Conservation (phyloP, 2,888 invertebrate genomes). For the Euzophera pinguis region DNA sequence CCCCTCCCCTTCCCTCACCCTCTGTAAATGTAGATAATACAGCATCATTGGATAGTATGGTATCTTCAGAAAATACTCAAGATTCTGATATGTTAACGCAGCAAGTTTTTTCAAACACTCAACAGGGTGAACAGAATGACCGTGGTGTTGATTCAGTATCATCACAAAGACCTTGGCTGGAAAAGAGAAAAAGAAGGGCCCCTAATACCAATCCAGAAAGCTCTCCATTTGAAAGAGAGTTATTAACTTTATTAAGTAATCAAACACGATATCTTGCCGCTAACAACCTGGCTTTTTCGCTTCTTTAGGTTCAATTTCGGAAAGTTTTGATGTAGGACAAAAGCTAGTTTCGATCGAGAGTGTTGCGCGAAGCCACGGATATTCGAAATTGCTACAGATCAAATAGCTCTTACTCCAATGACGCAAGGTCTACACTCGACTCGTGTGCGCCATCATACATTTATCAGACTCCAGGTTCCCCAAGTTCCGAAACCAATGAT, state of each 20-base stretch:
- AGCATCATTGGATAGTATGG: conserved; percentile 3
- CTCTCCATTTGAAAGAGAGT: conserved; percentile 21
- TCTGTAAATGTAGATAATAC: conserved; percentile 24
- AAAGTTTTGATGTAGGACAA: background rate
- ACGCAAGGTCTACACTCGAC: too few relatives aligned
- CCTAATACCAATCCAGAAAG: background rate
- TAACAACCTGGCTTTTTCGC: conserved; percentile 26
- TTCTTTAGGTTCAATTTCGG: conserved; percentile 22
- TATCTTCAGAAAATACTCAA: conserved; percentile 18
- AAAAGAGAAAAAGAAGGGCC: background rate
- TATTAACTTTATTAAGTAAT: conserved; percentile 24
- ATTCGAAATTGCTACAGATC: too few relatives aligned
- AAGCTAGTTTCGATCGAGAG: too few relatives aligned
- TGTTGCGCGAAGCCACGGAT: too few relatives aligned
- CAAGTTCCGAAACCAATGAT: too few relatives aligned
- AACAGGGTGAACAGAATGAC: conserved; percentile 19
- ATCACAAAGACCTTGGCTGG: conserved; percentile 15
- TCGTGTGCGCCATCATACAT: too few relatives aligned
- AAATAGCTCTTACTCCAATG: too few relatives aligned
- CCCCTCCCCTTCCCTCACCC: background rate
- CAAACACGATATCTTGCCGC: conserved; percentile 26
- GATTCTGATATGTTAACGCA: conserved; percentile 22
- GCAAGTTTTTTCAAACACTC: conserved; percentile 24
- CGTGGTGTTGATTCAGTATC: conserved; percentile 21
- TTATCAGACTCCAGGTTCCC: too few relatives aligned